A percentile compares a stretch with the other conserved stretches of the same genome.
Conservation (phyloP, 2,797 vertebrate species). For the Acanthis flammea region DNA sequence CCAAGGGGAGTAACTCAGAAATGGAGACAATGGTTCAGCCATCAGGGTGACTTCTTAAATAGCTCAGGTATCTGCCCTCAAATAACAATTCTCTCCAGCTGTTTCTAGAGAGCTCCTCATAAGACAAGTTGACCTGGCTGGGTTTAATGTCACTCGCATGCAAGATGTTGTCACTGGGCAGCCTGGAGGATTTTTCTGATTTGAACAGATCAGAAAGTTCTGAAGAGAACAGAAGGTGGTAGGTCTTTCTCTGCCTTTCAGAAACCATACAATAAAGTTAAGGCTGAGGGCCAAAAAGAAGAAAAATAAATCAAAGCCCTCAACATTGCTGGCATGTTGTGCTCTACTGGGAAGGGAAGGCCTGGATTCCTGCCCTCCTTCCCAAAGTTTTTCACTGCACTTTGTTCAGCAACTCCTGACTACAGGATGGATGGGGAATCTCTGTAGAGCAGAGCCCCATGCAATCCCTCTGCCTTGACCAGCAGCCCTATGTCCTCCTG, state of each 20-base stretch:
- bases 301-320: background rate
- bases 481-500: background rate
- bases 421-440: background rate
- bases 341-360: background rate
- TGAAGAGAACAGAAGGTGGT: conserved; percentile 15
- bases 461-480: background rate
- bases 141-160: background rate
- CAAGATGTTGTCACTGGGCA: background rate
- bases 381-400: background rate
- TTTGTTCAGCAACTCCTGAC: conserved; percentile 14
- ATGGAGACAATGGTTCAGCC: background rate
- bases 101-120: background rate
- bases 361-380: background rate
- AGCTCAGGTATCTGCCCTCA: background rate
- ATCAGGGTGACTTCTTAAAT: conserved; percentile 11
- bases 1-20: background rate
- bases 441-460: background rate
- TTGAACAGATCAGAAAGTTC: conserved; percentile 26
- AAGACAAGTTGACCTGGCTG: conserved; percentile 15
- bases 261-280: conserved; percentile 7
- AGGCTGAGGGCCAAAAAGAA: background rate
- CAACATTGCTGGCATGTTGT: background rate
- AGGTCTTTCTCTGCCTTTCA: conserved; percentile 4
- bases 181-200: conserved; percentile 3
- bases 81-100: conserved; percentile 20